phyloP scores from a whole-genome alignment of 2,797 vertebrate genomes.

The Chromobotia macracanthus region DNA sequence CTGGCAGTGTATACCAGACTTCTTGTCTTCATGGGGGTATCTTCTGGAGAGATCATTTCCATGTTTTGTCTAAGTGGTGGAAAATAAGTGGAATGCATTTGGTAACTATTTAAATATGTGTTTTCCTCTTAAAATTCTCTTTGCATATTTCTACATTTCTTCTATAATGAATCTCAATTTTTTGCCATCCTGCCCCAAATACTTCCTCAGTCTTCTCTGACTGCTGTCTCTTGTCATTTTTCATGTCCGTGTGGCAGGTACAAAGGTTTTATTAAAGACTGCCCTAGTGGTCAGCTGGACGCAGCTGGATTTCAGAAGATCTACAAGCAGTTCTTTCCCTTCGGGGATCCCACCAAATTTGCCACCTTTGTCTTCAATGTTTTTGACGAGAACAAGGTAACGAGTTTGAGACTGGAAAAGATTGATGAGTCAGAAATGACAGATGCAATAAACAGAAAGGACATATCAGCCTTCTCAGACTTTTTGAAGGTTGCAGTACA shows the following conservation, averaged over 20 bases:
- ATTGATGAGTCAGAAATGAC: neutral
- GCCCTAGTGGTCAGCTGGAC: slow-evolving; percentile 95
- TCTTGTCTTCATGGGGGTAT: neutral
- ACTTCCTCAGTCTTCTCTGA: neutral
- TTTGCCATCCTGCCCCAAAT: neutral
- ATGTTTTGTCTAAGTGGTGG: slow-evolving; percentile 5
- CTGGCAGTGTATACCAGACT: neutral
- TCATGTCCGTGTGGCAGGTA: slow-evolving; percentile 80
- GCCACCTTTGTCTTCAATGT: slow-evolving; percentile 99
- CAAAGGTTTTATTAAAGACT: slow-evolving; percentile 99
- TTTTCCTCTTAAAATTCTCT: neutral
- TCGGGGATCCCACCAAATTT: slow-evolving; percentile 97
- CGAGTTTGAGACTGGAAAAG: neutral
- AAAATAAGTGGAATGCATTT: neutral
- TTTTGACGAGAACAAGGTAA: slow-evolving; percentile 97
- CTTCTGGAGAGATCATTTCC: neutral
- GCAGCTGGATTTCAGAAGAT: slow-evolving; percentile 98
- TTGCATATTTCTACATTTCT: slow-evolving; percentile 9
- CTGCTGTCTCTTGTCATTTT: neutral
- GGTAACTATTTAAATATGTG: neutral
- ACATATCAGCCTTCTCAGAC: neutral
- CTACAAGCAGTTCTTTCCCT: slow-evolving; percentile 99
- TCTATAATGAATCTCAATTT: neutral
- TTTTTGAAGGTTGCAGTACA: slow-evolving; percentile 11
- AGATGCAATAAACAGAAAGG: neutral